A percentile compares a stretch with the other conserved stretches of the same genome.
phyloP scores from a whole-genome alignment of 2,113 vertebrate genomes.

The Etheostoma cragini region DNA sequence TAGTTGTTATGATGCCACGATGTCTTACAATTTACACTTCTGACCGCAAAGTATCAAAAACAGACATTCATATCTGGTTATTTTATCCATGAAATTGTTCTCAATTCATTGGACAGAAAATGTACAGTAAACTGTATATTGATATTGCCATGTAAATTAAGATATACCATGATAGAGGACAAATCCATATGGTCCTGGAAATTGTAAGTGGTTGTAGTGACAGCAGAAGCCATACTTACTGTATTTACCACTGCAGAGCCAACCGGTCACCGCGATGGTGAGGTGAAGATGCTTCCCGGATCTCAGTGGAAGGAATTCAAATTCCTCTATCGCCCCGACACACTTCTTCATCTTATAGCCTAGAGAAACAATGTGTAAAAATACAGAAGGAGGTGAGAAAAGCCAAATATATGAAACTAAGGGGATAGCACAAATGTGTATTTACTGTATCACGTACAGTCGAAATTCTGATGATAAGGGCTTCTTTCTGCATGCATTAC shows the following conservation, averaged over 20 bases:
- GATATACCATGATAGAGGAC: background rate
- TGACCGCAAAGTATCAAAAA: background rate
- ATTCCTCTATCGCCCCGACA: slow-evolving; percentile 96
- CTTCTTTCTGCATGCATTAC: background rate
- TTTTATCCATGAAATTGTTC: background rate
- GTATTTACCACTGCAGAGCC: slow-evolving; percentile 94
- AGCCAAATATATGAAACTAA: background rate
- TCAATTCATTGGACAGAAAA: background rate
- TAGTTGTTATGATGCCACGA: background rate
- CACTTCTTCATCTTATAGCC: slow-evolving; percentile 99
- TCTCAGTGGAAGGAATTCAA: slow-evolving; percentile 93
- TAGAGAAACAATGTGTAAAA: slow-evolving; percentile 61
- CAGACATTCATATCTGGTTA: background rate
- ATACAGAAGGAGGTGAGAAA: background rate
- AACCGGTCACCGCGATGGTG: slow-evolving; percentile 94
- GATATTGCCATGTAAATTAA: background rate
- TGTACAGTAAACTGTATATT: background rate
- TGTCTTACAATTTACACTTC: background rate
- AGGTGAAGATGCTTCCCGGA: slow-evolving; percentile 93
- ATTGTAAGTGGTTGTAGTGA: background rate
- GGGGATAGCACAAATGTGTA: background rate
- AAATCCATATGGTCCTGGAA: background rate
- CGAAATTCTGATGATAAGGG: background rate
- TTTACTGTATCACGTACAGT: background rate
- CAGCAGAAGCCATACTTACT: slow-evolving; percentile 83